Evolutionary conservation across 1,140 invertebrate species (phyloP), one percentile per base, ranked within the genome.

Genomic region (Aphis craccivora): DNA sequence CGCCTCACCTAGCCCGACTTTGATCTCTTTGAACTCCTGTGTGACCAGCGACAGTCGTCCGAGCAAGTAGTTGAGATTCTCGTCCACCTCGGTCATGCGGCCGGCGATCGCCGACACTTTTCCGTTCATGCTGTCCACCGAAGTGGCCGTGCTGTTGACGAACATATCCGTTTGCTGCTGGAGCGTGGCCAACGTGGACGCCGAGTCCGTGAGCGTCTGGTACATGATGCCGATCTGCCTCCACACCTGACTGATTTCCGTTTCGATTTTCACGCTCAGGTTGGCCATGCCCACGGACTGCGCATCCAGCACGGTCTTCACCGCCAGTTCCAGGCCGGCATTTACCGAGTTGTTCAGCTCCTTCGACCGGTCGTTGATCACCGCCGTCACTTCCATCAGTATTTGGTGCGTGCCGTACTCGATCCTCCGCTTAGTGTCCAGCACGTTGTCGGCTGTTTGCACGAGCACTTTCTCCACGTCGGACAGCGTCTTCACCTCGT

Each of bases 361-460:
- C 83, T 96, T 96, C 11, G 96, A 95, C 94, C 97, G 97, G 18
- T 94, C 45, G 95, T 96, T 97, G 3, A 98, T 96, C 11, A 97
- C 94, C 87, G 97, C 97, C 9, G 96, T 96, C 43, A 98, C 96
- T 95, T 98, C 97, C n/a, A 97, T 95, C n/a, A 98, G 95, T 94
- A 98, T 97, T 95, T 98, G 97, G 94, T 98, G 97, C 1, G 98
- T 97, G 0, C 97, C 97, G 94, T 98, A 98, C 94, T 98, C 98
- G 2, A 98, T 96, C 37, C 97, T 96, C 93, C 97, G 96, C 95
- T 98, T 98, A 0, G 97, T 98, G 86, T 98, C 97, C 94, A 98
- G 95, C 9, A 98, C 97, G 94, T 97, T 97, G 95, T 98, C 98
- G 0, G 97, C 97, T 93, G 98, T 98, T 95, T 98, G 97, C 60